Evolutionary conservation across 2,113 vertebrate genomes (phyloP).

Genomic region (Lophura nycthemera): DNA sequence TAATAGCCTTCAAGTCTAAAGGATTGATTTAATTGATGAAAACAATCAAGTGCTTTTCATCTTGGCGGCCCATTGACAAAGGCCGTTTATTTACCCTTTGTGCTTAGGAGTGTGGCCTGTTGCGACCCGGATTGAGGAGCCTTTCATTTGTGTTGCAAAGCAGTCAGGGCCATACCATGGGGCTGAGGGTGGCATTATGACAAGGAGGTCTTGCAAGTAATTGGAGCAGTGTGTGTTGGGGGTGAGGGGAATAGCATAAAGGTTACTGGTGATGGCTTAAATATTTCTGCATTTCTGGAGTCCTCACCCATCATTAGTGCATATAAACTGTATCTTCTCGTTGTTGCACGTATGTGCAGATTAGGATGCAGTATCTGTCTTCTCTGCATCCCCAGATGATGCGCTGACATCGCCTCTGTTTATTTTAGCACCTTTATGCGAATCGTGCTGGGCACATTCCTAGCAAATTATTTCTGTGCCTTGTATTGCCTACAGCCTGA

Average conservation of each 20-base stretch:
- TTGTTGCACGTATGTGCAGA: not conserved
- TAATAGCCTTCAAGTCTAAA: slow-evolving; percentile 42
- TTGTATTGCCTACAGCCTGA: not conserved
- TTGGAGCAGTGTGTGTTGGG: slow-evolving; percentile 17
- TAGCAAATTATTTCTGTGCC: not conserved
- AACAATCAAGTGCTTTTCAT: slow-evolving; percentile 70
- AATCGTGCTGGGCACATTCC: not conserved
- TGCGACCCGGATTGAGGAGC: slow-evolving; percentile 48
- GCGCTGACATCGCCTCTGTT: not conserved
- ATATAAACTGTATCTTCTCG: not conserved
- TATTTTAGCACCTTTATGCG: not conserved
- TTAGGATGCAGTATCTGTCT: not conserved
- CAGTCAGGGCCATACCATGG: slow-evolving; percentile 33
- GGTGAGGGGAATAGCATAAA: not conserved
- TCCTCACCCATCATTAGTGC: not conserved
- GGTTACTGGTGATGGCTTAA: not conserved
- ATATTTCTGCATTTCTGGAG: not conserved
- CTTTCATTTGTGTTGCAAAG: slow-evolving; percentile 69
- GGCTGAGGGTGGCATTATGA: slow-evolving; percentile 47
- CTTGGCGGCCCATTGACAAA: slow-evolving; percentile 59
- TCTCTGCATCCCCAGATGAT: not conserved
- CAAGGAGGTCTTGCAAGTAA: slow-evolving; percentile 38
- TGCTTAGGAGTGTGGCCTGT: slow-evolving; percentile 60
- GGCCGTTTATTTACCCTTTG: slow-evolving; percentile 68
- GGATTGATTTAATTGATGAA: slow-evolving; percentile 65